Percentiles rank a stretch among this genome's conserved stretches.
Conservation (phyloP, 1,140 invertebrate genomes). For the Lepidotrigona ventralis region DNA sequence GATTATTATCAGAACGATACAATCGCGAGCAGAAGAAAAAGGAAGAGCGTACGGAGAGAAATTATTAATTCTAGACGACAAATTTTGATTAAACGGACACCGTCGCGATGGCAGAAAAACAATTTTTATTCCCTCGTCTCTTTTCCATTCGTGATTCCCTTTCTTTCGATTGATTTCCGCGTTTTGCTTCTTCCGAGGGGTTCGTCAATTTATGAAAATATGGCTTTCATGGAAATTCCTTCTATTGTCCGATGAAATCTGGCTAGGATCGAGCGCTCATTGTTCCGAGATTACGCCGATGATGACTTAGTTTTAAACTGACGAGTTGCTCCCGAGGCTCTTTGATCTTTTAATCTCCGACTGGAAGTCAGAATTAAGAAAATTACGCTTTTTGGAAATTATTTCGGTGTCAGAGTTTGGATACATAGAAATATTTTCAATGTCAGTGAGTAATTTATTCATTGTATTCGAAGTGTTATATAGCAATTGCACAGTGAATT, state of each 20-base stretch:
- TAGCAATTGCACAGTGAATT: too few species aligned
- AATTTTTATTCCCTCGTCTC: background rate
- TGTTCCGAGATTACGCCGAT: background rate
- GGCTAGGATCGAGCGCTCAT: too few species aligned
- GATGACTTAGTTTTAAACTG: background rate
- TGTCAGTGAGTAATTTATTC: background rate
- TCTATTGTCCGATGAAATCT: background rate
- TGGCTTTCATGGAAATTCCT: background rate
- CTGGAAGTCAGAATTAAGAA: background rate
- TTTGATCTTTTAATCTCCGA: background rate
- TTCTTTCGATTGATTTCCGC: background rate
- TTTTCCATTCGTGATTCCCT: too few species aligned
- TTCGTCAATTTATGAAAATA: background rate
- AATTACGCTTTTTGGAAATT: too few species aligned
- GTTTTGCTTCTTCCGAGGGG: background rate
- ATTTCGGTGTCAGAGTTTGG: too few species aligned
- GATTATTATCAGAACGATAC: background rate
- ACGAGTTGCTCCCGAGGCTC: too few species aligned
- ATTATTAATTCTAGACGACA: background rate
- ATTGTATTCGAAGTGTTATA: background rate
- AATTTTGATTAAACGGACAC: slow-evolving; percentile 12
- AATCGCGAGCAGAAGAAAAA: background rate
- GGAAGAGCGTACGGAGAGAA: background rate
- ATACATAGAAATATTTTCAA: too few species aligned
- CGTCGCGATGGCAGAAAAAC: background rate